A percentile compares a stretch with the other conserved stretches of the same genome.
These are phyloP conservation scores for Petrolisthes cinctipes DNA, from an alignment of 2,888 invertebrate genomes.

Conservation along the genomic window DNA sequence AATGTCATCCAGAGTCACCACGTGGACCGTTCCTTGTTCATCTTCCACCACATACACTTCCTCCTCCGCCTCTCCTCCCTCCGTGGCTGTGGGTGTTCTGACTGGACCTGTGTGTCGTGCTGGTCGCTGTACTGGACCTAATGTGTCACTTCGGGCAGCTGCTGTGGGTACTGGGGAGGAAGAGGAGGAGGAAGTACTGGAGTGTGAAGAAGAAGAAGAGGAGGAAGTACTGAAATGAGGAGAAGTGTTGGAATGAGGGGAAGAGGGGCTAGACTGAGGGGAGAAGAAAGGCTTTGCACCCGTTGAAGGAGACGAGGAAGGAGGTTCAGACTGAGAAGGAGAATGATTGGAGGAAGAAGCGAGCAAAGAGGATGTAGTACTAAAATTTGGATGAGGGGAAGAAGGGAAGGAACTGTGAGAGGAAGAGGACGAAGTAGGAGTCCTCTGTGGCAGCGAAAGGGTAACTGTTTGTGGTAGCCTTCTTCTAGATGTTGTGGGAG, in stretches of 20 bases:
- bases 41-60: conserved; percentile 39
- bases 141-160: background rate
- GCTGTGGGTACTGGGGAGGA: background rate
- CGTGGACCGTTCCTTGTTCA: conserved; percentile 28
- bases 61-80: background rate
- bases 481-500: too few relatives aligned
- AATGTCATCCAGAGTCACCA: conserved; percentile 27
- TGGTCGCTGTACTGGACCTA: background rate
- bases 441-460: too few relatives aligned
- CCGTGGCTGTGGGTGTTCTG: background rate
- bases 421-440: too few relatives aligned
- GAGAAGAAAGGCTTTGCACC: too few relatives aligned
- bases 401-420: too few relatives aligned
- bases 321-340: too few relatives aligned
- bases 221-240: background rate
- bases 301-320: too few relatives aligned
- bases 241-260: background rate
- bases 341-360: too few relatives aligned
- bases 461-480: too few relatives aligned
- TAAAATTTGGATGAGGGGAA: too few relatives aligned
- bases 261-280: background rate
- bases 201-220: background rate
- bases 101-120: conserved; percentile 18
- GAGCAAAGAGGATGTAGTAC: too few relatives aligned
- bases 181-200: background rate